Conservation (phyloP, 2,888 invertebrate species). For the Cerastis rubricosa region DNA sequence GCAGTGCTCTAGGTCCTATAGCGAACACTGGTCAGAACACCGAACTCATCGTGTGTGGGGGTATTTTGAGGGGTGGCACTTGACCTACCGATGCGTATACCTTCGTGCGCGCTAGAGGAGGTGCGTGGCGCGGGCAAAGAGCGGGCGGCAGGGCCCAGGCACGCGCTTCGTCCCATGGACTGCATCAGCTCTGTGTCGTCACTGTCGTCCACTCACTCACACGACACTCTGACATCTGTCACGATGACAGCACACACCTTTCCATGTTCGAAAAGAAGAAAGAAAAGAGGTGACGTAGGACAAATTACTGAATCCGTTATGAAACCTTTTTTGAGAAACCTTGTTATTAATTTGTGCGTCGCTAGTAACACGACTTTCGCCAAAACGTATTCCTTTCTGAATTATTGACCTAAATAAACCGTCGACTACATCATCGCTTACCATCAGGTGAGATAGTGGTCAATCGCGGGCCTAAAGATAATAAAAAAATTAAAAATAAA, state of each 20-base stretch:
- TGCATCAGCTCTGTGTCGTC: conserved; percentile 45
- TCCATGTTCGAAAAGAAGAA: conserved; percentile 50
- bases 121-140: conserved; percentile 13
- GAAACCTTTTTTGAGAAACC: conserved; percentile 1
- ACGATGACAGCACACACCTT: conserved; percentile 1
- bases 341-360: too few species aligned
- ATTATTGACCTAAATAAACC: too few species aligned
- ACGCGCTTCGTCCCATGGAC: conserved; percentile 43
- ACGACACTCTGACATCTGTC: conserved; percentile 27
- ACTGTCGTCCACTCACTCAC: conserved; percentile 28
- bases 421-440: too few species aligned
- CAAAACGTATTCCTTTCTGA: too few species aligned
- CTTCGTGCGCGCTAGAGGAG: conserved; percentile 7
- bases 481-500: too few species aligned
- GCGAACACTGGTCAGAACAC: background rate
- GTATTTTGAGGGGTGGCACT: background rate
- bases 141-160: conserved; percentile 49
- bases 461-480: too few species aligned
- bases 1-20: background rate
- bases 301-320: too few species aligned
- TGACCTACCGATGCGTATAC: conserved; percentile 11
- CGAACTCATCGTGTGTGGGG: background rate
- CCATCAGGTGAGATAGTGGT: too few species aligned
- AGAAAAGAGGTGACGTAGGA: conserved; percentile 25
- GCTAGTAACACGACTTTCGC: too few species aligned